Evolutionary conservation across 2,888 invertebrate genomes (phyloP).

Genomic region (Drosophila kanekoi): DNA sequence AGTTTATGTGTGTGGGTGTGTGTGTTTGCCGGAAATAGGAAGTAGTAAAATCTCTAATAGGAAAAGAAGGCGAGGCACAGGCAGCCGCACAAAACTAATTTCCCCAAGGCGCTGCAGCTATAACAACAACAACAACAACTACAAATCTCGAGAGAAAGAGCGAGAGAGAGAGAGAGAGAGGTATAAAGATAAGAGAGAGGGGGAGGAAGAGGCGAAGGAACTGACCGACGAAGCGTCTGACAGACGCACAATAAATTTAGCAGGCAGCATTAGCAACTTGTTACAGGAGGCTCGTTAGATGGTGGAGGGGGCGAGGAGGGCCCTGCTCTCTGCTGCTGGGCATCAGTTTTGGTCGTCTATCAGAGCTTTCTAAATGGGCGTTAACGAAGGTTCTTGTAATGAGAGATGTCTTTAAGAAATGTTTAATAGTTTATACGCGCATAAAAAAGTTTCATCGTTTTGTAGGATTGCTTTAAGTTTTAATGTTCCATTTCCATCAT

Average conservation of each 20-base stretch:
- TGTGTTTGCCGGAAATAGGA: constrained; percentile 62
- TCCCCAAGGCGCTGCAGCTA: constrained; percentile 78
- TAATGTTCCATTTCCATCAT: too few relatives aligned
- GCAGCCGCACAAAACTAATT: constrained; percentile 78
- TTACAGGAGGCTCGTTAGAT: constrained; percentile 20
- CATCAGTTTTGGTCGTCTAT: constrained; percentile 30
- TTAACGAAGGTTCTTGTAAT: constrained; percentile 24
- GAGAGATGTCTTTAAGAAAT: constrained; percentile 12
- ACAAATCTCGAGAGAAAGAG: constrained; percentile 18
- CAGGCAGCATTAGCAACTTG: constrained; percentile 64
- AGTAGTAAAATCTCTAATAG: constrained; percentile 81
- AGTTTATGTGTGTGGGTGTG: constrained; percentile 21
- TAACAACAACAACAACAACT: constrained; percentile 46
- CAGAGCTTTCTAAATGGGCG: constrained; percentile 22
- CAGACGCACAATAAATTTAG: constrained; percentile 61
- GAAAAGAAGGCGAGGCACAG: constrained; percentile 71
- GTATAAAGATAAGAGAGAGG: neutral
- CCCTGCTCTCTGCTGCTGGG: constrained; percentile 9
- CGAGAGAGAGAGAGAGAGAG: constrained; percentile 4
- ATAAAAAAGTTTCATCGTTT: too few relatives aligned
- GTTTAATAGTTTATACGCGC: constrained; percentile 17
- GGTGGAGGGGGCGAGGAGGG: neutral
- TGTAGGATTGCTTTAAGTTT: too few relatives aligned
- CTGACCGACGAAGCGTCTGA: constrained; percentile 41
- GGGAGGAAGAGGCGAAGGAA: constrained; percentile 8